Conservation (phyloP, 2,113 vertebrate genomes). For the Dryoscopus gambensis region DNA sequence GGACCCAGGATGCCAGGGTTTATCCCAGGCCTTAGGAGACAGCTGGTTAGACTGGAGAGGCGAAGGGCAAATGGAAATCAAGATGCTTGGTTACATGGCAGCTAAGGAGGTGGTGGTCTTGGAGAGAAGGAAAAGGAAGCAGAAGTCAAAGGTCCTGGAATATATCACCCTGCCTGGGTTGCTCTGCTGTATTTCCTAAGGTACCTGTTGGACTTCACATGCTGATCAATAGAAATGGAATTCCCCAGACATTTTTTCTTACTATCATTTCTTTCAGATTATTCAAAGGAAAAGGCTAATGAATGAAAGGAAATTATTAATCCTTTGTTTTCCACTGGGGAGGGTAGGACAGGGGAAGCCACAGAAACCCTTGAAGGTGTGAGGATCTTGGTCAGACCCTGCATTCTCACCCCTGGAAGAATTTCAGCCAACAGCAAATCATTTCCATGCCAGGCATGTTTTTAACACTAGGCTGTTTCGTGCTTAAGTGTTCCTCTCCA, state of each 20-base stretch:
- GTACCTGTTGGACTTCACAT: neutral
- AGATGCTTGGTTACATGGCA: neutral
- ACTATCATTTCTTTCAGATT: neutral
- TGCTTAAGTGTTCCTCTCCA: neutral
- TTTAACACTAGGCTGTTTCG: neutral
- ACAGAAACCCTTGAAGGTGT: neutral
- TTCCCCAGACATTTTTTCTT: neutral
- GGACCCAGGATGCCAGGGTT: neutral
- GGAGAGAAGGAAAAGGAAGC: neutral
- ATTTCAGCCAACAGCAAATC: neutral
- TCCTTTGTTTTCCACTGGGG: neutral
- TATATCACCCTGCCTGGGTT: neutral
- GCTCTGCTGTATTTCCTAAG: neutral
- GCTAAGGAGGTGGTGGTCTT: neutral
- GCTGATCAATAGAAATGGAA: neutral
- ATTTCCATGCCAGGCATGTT: neutral
- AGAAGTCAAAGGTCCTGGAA: neutral
- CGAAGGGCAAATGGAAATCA: neutral
- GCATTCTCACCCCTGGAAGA: neutral
- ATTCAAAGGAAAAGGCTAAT: neutral
- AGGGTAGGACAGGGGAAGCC: neutral
- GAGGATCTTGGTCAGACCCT: neutral
- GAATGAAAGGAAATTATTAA: neutral
- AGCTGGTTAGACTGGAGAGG: neutral
- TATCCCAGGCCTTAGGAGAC: neutral